A percentile compares a stretch with the other conserved stretches of the same genome.
phyloP scores from a whole-genome alignment of 2,113 vertebrate species.

The Anguilla rostrata region DNA sequence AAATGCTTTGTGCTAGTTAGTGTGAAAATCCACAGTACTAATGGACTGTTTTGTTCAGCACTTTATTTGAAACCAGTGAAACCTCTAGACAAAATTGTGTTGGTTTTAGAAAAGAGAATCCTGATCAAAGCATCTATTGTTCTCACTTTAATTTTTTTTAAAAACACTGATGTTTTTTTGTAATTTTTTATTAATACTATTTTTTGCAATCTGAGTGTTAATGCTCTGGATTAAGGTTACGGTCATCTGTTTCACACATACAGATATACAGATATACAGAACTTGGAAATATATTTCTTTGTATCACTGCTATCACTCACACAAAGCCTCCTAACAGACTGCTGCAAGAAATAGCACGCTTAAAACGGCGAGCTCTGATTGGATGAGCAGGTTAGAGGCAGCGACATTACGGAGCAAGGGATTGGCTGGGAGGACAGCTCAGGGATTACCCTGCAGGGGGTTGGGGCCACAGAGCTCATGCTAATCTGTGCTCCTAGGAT shows the following conservation, averaged over 20 bases:
- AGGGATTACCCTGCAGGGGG: slow-evolving; percentile 1
- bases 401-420: neutral
- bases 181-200: neutral
- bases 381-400: neutral
- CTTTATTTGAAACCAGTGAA: neutral
- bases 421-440: neutral
- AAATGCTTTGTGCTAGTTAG: neutral
- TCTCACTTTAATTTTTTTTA: no score
- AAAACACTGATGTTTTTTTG: no score
- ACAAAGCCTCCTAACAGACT: neutral
- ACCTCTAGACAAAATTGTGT: neutral
- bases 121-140: neutral
- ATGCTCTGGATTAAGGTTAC: neutral
- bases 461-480: neutral
- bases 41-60: no score
- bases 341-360: neutral
- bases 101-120: neutral
- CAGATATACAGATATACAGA: neutral
- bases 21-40: neutral
- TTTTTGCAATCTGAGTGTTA: neutral
- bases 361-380: neutral
- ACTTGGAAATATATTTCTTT: neutral
- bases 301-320: neutral
- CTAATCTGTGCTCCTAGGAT: neutral
- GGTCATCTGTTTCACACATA: neutral